Conservation (phyloP, 2,888 invertebrate genomes). For the Orthonevra nobilis region DNA sequence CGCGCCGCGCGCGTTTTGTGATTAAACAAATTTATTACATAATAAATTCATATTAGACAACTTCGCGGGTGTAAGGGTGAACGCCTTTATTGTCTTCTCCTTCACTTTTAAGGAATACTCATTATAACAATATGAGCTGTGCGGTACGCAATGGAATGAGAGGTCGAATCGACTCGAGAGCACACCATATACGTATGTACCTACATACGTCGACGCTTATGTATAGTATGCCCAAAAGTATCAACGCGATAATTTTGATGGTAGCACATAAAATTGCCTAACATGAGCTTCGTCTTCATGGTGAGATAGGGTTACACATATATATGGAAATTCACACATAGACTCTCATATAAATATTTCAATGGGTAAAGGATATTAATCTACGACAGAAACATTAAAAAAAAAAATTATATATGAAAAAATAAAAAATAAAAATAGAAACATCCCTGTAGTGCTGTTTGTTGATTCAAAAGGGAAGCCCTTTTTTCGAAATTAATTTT, state of each 20-base stretch:
- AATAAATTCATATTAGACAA: constrained; percentile 67
- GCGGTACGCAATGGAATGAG: constrained; percentile 33
- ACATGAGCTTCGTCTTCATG: neutral
- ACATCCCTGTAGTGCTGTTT: constrained; percentile 36
- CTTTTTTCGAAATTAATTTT: constrained; percentile 52
- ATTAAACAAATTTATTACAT: constrained; percentile 69
- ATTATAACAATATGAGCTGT: constrained; percentile 65
- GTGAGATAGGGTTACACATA: constrained; percentile 40
- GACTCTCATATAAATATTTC: constrained; percentile 40
- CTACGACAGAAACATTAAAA: constrained; percentile 32
- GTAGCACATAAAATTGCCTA: constrained; percentile 54
- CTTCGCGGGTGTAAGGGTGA: constrained; percentile 63
- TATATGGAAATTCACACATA: constrained; percentile 11
- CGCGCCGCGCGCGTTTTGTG: constrained; percentile 58
- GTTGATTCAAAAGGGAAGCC: constrained; percentile 45
- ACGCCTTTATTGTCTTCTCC: constrained; percentile 63
- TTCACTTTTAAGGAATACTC: constrained; percentile 61
- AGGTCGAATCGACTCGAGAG: neutral
- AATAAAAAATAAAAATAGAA: no score
- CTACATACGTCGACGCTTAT: no score
- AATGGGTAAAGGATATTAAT: constrained; percentile 56
- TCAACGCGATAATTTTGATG: constrained; percentile 68
- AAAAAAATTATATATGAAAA: neutral
- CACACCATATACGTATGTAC: constrained; percentile 4
- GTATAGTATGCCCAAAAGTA: constrained; percentile 59